A percentile compares a stretch with the other conserved stretches of the same genome.
Evolutionary conservation across 2,113 vertebrate species (phyloP).

Genomic region (Chiloscyllium plagiosum): DNA sequence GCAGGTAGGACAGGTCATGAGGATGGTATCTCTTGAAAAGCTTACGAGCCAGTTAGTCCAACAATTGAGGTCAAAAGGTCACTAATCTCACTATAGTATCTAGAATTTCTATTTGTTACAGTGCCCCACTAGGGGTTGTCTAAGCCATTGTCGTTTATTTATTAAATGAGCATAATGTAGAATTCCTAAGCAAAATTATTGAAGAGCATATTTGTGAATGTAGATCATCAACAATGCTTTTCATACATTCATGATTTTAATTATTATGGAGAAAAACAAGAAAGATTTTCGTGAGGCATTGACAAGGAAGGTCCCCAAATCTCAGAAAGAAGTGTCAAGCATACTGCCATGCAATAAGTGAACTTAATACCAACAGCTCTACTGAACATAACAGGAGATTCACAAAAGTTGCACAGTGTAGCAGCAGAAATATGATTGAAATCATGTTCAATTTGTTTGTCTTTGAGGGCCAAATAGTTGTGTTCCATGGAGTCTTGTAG

Average conservation of each 20-base stretch:
- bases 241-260: background rate
- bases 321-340: background rate
- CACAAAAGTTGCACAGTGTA: background rate
- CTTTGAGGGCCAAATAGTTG: background rate
- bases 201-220: background rate
- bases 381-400: background rate
- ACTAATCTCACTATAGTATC: background rate
- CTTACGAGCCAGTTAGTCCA: background rate
- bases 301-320: background rate
- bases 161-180: background rate
- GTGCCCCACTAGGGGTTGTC: too few relatives aligned
- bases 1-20: too few relatives aligned
- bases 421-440: background rate
- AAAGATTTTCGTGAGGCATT: background rate
- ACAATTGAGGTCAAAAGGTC: background rate
- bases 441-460: background rate
- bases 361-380: background rate
- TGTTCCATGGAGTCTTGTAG: background rate
- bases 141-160: too few relatives aligned
- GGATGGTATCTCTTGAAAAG: background rate
- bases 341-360: background rate
- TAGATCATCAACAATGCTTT: background rate
- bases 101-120: background rate
- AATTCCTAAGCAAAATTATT: background rate
- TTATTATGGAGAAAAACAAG: background rate